Evolutionary conservation across 1,140 invertebrate species (phyloP).

Genomic region (Neotoxoptera formosana): DNA sequence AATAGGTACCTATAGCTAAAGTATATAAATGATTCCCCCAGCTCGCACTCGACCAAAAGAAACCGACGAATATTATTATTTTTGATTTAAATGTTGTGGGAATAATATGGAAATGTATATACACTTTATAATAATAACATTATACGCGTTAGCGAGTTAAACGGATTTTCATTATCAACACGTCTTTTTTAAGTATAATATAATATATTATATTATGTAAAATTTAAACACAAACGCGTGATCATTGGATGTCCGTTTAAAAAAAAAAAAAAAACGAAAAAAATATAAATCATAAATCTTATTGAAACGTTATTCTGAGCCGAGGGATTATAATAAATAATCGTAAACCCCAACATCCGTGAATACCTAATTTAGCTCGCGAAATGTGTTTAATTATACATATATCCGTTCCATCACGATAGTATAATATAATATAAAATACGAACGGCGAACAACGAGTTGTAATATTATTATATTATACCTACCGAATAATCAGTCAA

Average conservation of each 20-base stretch:
- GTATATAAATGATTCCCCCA: not conserved
- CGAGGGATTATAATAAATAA: conserved; percentile 13
- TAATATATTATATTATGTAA: not conserved
- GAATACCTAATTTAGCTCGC: not conserved
- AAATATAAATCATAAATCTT: conserved; percentile 19
- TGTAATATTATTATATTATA: no score
- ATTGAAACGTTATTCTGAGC: conserved; percentile 14
- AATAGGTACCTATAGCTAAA: not conserved
- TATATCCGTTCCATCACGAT: not conserved
- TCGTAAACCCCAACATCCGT: not conserved
- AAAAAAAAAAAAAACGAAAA: not conserved
- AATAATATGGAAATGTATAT: not conserved
- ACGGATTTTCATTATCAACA: not conserved
- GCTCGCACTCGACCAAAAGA: not conserved
- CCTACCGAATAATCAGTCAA: not conserved
- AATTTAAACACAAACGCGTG: not conserved
- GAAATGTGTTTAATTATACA: not conserved
- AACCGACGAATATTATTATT: not conserved
- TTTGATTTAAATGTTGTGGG: not conserved
- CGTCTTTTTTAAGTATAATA: not conserved
- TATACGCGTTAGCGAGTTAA: not conserved
- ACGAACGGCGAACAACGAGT: no score
- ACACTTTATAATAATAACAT: not conserved
- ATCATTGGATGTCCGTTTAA: not conserved
- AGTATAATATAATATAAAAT: no score